Evolutionary conservation across 2,113 vertebrate genomes (phyloP).

Genomic region (Austrofundulus limnaeus): DNA sequence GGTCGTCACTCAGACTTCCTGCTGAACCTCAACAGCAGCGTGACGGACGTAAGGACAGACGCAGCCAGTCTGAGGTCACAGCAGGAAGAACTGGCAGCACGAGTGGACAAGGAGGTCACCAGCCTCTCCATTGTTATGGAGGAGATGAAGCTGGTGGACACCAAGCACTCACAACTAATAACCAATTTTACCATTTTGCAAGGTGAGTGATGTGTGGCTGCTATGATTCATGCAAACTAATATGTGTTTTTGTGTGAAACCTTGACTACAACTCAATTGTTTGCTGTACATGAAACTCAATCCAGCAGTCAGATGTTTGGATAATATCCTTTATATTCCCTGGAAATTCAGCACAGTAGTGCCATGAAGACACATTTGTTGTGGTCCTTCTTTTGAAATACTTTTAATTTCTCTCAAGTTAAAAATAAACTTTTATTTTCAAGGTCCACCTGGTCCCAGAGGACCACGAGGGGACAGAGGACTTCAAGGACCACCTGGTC

Average conservation of each 20-base stretch:
- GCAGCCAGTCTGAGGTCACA: constrained; percentile 83
- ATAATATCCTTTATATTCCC: not conserved
- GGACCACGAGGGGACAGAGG: constrained; percentile 93
- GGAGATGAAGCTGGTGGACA: constrained; percentile 97
- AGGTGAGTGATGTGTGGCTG: constrained; percentile 74
- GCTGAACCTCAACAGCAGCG: constrained; percentile 83
- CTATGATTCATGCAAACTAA: not conserved
- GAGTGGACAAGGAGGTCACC: constrained; percentile 91
- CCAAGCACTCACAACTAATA: constrained; percentile 93
- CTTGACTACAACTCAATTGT: not conserved
- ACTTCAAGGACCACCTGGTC: constrained; percentile 83
- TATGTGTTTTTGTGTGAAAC: not conserved
- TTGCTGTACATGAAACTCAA: not conserved
- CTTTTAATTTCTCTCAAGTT: not conserved
- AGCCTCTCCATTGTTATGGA: constrained; percentile 93
- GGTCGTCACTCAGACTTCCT: constrained; percentile 89
- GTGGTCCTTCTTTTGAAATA: not conserved
- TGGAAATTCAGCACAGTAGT: not conserved
- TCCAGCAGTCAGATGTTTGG: not conserved
- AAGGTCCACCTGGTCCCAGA: constrained; percentile 93
- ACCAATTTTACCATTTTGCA: constrained; percentile 96
- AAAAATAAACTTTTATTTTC: constrained; percentile 60
- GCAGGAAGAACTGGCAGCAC: constrained; percentile 87
- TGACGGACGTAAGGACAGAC: constrained; percentile 84
- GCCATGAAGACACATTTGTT: not conserved